These are phyloP conservation scores for Pimephales promelas DNA, from an alignment of 2,113 vertebrate genomes.

Conservation along the genomic window DNA sequence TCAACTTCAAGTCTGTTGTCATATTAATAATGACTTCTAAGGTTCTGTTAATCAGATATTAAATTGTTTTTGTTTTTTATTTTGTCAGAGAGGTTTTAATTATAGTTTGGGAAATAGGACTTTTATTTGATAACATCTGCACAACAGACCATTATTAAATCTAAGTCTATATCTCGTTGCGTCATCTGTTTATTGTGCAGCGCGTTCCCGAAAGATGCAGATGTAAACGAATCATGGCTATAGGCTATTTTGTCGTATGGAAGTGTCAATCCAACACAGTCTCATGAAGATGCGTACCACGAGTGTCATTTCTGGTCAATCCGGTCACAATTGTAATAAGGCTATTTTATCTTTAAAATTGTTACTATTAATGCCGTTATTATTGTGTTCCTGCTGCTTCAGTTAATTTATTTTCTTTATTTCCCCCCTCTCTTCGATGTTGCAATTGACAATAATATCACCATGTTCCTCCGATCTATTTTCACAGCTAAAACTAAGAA, in stretches of 20 bases:
- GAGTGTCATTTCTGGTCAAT: too few relatives aligned
- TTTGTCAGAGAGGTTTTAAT: constrained; percentile 21
- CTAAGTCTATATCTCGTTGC: constrained; percentile 19
- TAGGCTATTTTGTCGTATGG: background rate
- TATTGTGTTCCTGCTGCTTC: background rate
- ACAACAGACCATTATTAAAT: constrained; percentile 53
- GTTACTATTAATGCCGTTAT: background rate
- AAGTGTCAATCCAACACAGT: background rate
- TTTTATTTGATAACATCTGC: constrained; percentile 56
- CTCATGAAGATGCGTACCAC: too few relatives aligned
- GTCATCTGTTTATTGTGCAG: constrained; percentile 47
- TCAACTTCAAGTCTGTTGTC: background rate
- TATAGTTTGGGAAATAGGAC: constrained; percentile 17
- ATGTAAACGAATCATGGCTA: background rate
- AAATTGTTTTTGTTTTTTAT: too few relatives aligned
- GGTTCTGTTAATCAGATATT: background rate
- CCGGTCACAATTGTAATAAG: background rate
- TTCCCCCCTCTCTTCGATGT: background rate
- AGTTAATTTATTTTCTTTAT: background rate
- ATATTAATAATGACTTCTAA: background rate
- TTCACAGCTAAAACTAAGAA: background rate
- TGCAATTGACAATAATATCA: background rate
- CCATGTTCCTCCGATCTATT: background rate
- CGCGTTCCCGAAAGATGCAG: background rate
- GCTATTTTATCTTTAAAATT: background rate